Evolutionary conservation across 2,113 vertebrate species (phyloP).

Genomic region (Ivindomyrus marchei): DNA sequence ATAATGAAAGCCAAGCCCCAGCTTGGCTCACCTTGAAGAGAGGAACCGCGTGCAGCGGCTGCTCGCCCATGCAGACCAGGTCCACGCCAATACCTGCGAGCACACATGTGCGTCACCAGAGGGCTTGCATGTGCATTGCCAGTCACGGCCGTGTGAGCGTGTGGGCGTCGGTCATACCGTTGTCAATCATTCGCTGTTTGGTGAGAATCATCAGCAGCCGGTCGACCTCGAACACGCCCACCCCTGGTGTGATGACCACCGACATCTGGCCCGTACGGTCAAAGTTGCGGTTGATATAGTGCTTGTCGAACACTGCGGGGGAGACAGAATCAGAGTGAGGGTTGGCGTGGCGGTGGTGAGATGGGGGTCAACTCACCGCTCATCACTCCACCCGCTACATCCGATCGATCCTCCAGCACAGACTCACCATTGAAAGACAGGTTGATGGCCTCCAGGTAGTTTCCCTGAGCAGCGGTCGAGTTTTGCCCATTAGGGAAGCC

Average conservation of each 20-base stretch:
- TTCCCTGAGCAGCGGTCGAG: conserved; percentile 91
- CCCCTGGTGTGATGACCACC: conserved; percentile 92
- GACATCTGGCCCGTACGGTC: conserved; percentile 98
- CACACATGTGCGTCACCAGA: background rate
- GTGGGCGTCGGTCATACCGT: conserved; percentile 61
- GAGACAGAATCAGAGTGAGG: conserved; percentile 12
- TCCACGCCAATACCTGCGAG: conserved; percentile 88
- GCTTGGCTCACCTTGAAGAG: conserved; percentile 79
- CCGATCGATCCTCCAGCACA: too few species aligned
- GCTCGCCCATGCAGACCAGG: conserved; percentile 96
- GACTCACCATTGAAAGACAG: conserved; percentile 90
- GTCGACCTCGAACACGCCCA: conserved; percentile 94
- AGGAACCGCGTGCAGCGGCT: conserved; percentile 89
- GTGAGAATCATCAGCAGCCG: conserved; percentile 96
- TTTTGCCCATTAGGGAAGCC: conserved; percentile 83
- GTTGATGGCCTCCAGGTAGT: conserved; percentile 97
- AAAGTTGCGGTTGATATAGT: conserved; percentile 98
- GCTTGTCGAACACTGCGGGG: conserved; percentile 88
- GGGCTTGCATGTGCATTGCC: background rate
- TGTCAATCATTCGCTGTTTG: conserved; percentile 98
- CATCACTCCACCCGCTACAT: background rate
- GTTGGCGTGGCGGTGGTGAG: background rate
- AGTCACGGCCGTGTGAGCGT: background rate
- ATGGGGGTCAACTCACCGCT: background rate
- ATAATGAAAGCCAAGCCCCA: background rate